phyloP scores from a whole-genome alignment of 2,888 invertebrate genomes.

The Scaeva pyrastri region DNA sequence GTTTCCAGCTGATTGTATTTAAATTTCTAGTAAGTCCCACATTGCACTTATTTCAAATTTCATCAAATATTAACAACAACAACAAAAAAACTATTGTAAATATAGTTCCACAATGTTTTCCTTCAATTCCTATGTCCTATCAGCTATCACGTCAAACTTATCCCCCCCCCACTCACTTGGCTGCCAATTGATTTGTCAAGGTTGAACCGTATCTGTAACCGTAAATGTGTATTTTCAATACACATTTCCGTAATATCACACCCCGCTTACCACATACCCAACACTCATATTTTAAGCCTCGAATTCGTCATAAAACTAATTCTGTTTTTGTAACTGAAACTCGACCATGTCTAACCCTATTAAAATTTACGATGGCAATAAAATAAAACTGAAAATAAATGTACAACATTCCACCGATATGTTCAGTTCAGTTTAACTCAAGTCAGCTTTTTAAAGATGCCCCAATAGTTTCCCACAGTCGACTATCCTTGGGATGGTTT shows the following conservation, averaged over 20 bases:
- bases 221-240: slow-evolving; percentile 10
- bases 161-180: no score
- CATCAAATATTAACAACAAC: no score
- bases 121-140: no score
- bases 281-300: neutral
- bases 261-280: neutral
- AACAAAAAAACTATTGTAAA: no score
- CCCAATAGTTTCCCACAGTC: slow-evolving; percentile 25
- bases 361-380: slow-evolving; percentile 28
- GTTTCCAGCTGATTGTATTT: no score
- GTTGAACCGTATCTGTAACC: neutral
- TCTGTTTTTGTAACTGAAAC: neutral
- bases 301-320: neutral
- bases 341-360: slow-evolving; percentile 21
- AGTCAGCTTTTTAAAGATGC: slow-evolving; percentile 19
- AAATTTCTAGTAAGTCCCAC: no score
- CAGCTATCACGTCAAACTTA: no score
- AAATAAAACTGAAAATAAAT: slow-evolving; percentile 11
- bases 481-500: slow-evolving; percentile 11
- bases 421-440: neutral
- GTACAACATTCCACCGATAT: slow-evolving; percentile 22
- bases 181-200: slow-evolving; percentile 25
- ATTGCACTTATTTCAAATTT: no score
- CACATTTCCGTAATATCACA: neutral
- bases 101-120: no score